Percentiles rank a stretch among this genome's conserved stretches.
These are phyloP conservation scores for Varanus komodoensis DNA, from an alignment of 2,113 vertebrate species.

Conservation along the genomic window DNA sequence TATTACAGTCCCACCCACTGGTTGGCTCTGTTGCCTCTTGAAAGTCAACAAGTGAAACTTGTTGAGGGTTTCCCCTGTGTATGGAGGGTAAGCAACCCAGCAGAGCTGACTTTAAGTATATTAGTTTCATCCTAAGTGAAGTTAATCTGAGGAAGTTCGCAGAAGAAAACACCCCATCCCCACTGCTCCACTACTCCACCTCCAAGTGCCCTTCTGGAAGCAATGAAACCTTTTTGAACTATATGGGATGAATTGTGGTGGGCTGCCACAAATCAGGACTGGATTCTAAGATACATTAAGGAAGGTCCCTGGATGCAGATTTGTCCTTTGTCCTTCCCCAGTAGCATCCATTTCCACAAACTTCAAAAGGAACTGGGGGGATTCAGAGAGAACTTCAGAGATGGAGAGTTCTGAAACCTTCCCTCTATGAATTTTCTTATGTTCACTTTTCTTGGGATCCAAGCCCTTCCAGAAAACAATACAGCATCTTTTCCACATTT, in stretches of 20 bases:
- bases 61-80: background rate
- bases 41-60: rapidly evolving
- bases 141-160: background rate
- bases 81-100: background rate
- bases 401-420: background rate
- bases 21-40: background rate
- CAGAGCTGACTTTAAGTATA: background rate
- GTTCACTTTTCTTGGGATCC: background rate
- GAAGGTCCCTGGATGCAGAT: background rate
- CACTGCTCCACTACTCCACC: background rate
- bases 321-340: background rate
- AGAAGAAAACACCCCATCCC: background rate
- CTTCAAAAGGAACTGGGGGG: background rate
- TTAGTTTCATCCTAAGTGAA: background rate
- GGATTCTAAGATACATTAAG: background rate
- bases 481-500: background rate
- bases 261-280: background rate
- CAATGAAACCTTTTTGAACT: background rate
- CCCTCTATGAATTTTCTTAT: background rate
- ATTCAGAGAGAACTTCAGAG: too few relatives aligned
- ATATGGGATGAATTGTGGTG: background rate
- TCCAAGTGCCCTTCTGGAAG: background rate
- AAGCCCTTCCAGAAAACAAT: constrained; percentile 8
- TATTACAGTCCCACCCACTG: background rate
- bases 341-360: background rate